Conservation (phyloP, 92 coral and sea anemone genomes). For the Siderastrea siderea region DNA sequence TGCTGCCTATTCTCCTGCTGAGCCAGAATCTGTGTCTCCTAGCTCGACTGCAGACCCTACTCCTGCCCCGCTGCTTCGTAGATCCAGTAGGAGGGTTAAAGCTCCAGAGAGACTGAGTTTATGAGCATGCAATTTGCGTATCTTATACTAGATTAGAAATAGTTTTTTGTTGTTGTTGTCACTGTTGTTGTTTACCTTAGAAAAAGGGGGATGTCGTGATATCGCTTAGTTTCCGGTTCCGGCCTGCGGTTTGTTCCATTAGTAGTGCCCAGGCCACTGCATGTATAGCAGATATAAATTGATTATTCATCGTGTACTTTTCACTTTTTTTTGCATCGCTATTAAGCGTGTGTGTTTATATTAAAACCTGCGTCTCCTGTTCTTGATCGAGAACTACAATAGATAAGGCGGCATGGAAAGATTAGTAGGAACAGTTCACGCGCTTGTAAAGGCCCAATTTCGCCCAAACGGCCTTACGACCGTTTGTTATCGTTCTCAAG, state of each 20-base stretch:
- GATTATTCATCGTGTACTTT: too few species aligned
- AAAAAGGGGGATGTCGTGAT: conserved; percentile 40
- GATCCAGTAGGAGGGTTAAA: conserved; percentile 40
- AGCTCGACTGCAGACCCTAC: background rate
- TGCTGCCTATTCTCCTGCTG: conserved; percentile 27
- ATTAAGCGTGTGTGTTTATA: too few species aligned
- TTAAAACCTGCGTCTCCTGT: too few species aligned
- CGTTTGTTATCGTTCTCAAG: too few species aligned
- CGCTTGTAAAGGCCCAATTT: too few species aligned
- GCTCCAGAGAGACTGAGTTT: conserved; percentile 58
- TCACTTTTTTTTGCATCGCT: too few species aligned
- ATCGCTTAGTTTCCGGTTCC: conserved; percentile 20
- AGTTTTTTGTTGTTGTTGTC: too few species aligned
- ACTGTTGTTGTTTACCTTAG: background rate
- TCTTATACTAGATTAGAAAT: background rate
- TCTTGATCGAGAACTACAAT: too few species aligned
- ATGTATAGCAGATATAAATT: too few species aligned
- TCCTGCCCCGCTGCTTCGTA: conserved; percentile 26
- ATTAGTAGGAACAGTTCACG: too few species aligned
- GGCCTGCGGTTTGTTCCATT: background rate
- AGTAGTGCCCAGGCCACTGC: background rate
- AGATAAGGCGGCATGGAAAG: too few species aligned
- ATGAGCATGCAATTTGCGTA: conserved; percentile 7
- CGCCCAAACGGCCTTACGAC: too few species aligned
- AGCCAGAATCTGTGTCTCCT: conserved; percentile 15